These are phyloP conservation scores for Hippocampus abdominalis DNA, from an alignment of 2,113 vertebrate species.

Conservation along the genomic window DNA sequence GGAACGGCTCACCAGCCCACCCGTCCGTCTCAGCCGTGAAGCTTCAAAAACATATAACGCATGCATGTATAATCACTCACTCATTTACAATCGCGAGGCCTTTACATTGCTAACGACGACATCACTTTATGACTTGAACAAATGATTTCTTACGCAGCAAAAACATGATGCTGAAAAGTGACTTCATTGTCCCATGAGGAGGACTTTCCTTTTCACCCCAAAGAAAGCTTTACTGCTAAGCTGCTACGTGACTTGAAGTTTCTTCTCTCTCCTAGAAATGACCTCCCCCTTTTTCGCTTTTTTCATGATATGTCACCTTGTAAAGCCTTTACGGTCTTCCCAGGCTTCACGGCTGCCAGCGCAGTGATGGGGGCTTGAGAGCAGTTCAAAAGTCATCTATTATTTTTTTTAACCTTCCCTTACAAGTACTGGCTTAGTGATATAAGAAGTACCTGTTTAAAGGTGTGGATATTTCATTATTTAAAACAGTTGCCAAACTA, in stretches of 20 bases:
- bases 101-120: not conserved
- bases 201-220: not conserved
- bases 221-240: not conserved
- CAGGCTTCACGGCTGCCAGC: conserved; percentile 45
- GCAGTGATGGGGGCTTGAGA: conserved; percentile 40
- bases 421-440: not conserved
- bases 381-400: conserved; percentile 48
- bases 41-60: conserved; percentile 23
- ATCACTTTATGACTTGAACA: not conserved
- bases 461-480: not conserved
- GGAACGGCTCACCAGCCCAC: conserved; percentile 50
- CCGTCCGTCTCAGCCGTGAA: conserved; percentile 18
- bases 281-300: conserved; percentile 43
- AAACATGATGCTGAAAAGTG: not conserved
- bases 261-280: conserved; percentile 20
- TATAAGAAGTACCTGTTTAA: not conserved
- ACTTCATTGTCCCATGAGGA: not conserved
- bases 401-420: not conserved
- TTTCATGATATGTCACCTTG: conserved; percentile 71
- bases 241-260: not conserved
- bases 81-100: not conserved
- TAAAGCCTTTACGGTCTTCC: conserved; percentile 69
- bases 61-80: conserved; percentile 1
- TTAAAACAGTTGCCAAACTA: not conserved
- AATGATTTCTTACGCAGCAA: not conserved